These are phyloP conservation scores for Aix galericulata DNA, from an alignment of 2,113 vertebrate genomes.

Conservation along the genomic window DNA sequence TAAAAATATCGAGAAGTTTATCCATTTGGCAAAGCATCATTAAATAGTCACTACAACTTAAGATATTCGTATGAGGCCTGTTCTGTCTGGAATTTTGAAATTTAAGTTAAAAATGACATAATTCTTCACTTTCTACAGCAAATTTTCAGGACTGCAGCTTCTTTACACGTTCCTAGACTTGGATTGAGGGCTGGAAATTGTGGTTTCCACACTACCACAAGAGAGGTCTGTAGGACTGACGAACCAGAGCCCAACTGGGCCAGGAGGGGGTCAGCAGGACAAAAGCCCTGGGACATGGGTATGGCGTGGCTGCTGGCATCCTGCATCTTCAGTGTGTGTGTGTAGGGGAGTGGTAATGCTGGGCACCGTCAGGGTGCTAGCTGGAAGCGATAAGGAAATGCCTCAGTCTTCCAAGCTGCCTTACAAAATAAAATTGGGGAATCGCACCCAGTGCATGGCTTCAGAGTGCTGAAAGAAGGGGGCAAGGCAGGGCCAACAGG, in stretches of 20 bases:
- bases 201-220: too few relatives aligned
- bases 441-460: not conserved
- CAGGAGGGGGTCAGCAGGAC: not conserved
- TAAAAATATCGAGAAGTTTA: not conserved
- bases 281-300: not conserved
- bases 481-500: not conserved
- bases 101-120: not conserved
- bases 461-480: not conserved
- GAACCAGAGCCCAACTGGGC: too few relatives aligned
- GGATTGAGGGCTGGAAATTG: too few relatives aligned
- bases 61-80: not conserved
- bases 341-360: not conserved
- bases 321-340: not conserved
- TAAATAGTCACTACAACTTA: not conserved
- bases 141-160: not conserved
- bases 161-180: too few relatives aligned
- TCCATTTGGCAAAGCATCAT: not conserved
- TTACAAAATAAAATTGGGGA: not conserved
- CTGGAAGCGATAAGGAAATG: not conserved
- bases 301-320: too few relatives aligned
- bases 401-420: not conserved
- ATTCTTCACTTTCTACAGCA: not conserved
- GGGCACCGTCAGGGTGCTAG: not conserved
- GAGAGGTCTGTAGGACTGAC: too few relatives aligned
- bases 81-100: not conserved